A percentile compares a stretch with the other conserved stretches of the same genome.
Evolutionary conservation across 2,797 vertebrate genomes (phyloP).

Genomic region (Myotis daubentonii): DNA sequence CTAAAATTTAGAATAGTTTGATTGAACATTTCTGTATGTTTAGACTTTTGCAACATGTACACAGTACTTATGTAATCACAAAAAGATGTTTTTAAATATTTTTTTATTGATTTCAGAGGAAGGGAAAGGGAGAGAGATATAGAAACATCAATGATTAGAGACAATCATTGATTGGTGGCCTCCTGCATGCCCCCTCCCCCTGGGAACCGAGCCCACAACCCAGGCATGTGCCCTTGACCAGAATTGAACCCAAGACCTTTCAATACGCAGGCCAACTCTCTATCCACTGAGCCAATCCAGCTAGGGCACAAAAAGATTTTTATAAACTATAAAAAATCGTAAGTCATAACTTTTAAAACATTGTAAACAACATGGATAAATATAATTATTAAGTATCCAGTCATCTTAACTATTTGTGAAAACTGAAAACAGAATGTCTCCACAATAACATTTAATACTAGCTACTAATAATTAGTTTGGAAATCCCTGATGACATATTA

Average conservation of each 20-base stretch:
- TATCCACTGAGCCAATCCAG: too few species aligned
- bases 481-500: slow-evolving; percentile 1
- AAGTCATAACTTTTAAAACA: not conserved
- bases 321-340: not conserved
- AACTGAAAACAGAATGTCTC: slow-evolving; percentile 2
- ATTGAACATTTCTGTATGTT: not conserved
- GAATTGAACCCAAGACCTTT: too few species aligned
- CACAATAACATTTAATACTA: not conserved
- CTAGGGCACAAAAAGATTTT: not conserved
- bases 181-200: too few species aligned
- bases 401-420: slow-evolving; percentile 11
- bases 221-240: too few species aligned
- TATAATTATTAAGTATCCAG: not conserved
- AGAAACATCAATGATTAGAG: too few species aligned
- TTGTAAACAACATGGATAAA: not conserved
- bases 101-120: too few species aligned
- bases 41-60: not conserved
- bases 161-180: too few species aligned
- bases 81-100: not conserved
- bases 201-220: too few species aligned
- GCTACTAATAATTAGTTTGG: not conserved
- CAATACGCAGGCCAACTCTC: too few species aligned
- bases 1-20: slow-evolving; percentile 2
- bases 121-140: too few species aligned
- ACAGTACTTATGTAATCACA: not conserved